These are phyloP conservation scores for Microchirus variegatus DNA, from an alignment of 2,797 vertebrate genomes.

Conservation along the genomic window DNA sequence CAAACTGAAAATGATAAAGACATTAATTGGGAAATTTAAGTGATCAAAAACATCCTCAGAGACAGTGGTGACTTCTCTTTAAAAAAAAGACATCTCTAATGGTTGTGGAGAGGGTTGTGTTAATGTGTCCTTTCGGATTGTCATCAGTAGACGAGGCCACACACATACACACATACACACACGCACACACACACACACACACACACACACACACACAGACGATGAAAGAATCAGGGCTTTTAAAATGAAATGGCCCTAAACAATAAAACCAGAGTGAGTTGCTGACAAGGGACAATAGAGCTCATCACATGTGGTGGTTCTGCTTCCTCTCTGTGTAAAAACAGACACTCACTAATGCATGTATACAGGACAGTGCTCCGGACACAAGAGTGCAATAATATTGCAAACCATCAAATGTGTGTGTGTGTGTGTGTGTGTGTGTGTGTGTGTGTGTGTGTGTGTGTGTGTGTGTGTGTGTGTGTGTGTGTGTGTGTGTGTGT, in stretches of 20 bases:
- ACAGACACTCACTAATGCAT: conserved; percentile 48
- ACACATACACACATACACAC: conserved; percentile 23
- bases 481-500: conserved; percentile 15
- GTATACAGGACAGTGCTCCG: conserved; percentile 40
- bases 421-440: conserved; percentile 8
- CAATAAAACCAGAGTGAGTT: conserved; percentile 21
- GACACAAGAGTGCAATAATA: conserved; percentile 48
- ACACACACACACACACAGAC: conserved; percentile 17
- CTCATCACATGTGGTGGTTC: conserved; percentile 18
- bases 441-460: conserved; percentile 18
- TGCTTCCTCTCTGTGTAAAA: conserved; percentile 26
- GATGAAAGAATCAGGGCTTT: conserved; percentile 31
- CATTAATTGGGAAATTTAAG: neutral
- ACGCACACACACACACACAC: conserved; percentile 38
- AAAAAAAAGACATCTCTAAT: neutral
- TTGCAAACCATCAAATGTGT: conserved; percentile 30
- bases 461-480: conserved; percentile 5
- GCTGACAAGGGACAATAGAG: conserved; percentile 39
- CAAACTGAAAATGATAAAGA: conserved; percentile 1
- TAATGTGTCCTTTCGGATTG: conserved; percentile 25
- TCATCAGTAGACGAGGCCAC: conserved; percentile 43
- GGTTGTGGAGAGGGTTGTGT: neutral
- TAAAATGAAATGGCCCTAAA: conserved; percentile 35
- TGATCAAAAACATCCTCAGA: conserved; percentile 1
- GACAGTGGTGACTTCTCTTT: neutral